Conservation (phyloP, 2,888 invertebrate species). For the Acanthacorydalis orientalis region DNA sequence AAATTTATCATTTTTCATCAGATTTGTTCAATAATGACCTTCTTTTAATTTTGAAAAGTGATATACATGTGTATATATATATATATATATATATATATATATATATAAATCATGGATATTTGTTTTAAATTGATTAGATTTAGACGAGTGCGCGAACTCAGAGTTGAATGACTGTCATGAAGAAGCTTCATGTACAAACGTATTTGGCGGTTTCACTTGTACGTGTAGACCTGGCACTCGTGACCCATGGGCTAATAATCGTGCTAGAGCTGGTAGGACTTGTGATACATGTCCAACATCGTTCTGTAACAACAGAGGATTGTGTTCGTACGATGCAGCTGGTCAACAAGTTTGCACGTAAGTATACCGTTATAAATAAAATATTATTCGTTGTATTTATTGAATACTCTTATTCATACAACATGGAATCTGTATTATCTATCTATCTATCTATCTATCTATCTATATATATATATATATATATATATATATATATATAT, state of each 20-base stretch:
- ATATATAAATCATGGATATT: slow-evolving; percentile 8
- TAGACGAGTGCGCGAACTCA: slow-evolving; percentile 70
- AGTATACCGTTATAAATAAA: slow-evolving; percentile 19
- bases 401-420: no score
- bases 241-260: slow-evolving; percentile 55
- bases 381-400: neutral
- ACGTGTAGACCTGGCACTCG: slow-evolving; percentile 56
- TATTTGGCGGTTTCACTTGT: slow-evolving; percentile 71
- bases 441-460: no score
- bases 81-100: neutral
- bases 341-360: slow-evolving; percentile 64
- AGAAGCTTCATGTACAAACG: slow-evolving; percentile 61
- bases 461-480: no score
- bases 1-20: no score
- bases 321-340: slow-evolving; percentile 53
- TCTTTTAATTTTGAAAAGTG: no score
- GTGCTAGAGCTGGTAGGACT: slow-evolving; percentile 49
- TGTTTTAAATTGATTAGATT: slow-evolving; percentile 33
- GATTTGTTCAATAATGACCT: no score
- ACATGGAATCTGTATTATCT: no score
- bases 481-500: no score
- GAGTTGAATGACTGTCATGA: slow-evolving; percentile 76
- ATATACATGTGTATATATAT: neutral
- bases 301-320: slow-evolving; percentile 70
- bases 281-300: slow-evolving; percentile 63